phyloP scores from a whole-genome alignment of 92 coral and sea anemone species.

The Umimayanthus chanpuru region DNA sequence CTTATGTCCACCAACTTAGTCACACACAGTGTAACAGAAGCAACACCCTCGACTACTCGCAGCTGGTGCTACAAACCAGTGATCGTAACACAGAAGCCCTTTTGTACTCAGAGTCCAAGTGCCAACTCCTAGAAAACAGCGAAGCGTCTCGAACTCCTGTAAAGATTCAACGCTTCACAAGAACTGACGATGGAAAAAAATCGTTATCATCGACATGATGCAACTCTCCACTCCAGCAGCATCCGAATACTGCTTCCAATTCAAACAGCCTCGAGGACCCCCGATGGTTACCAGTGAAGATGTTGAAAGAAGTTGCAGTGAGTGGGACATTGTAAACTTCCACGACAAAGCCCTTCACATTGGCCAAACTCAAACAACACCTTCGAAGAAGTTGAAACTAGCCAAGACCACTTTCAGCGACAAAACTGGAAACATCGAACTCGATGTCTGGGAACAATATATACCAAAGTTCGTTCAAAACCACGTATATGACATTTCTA shows the following conservation, averaged over 20 bases:
- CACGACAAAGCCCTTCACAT: constrained; percentile 21
- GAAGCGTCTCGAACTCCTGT: constrained; percentile 14
- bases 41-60: constrained; percentile 41
- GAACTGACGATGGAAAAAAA: constrained; percentile 8
- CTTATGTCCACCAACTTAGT: constrained; percentile 44
- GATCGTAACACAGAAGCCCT: constrained; percentile 27
- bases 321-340: constrained; percentile 19
- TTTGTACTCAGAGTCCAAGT: constrained; percentile 34
- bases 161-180: constrained; percentile 21
- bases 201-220: constrained; percentile 9
- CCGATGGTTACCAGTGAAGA: constrained; percentile 10
- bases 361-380: constrained; percentile 13
- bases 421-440: constrained; percentile 27
- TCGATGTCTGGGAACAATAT: constrained; percentile 53
- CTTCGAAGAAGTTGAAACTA: constrained; percentile 21
- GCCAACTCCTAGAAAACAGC: constrained; percentile 36
- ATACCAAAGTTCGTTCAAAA: constrained; percentile 44
- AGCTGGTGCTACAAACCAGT: constrained; percentile 34
- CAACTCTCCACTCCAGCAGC: neutral
- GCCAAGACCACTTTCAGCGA: constrained; percentile 32
- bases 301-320: constrained; percentile 16
- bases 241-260: constrained; percentile 11
- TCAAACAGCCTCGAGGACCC: constrained; percentile 15
- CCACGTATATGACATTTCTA: constrained; percentile 35
- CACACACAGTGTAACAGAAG: constrained; percentile 26